These are phyloP conservation scores for Pyrochroa serraticornis DNA, from an alignment of 2,888 invertebrate species.

Conservation along the genomic window DNA sequence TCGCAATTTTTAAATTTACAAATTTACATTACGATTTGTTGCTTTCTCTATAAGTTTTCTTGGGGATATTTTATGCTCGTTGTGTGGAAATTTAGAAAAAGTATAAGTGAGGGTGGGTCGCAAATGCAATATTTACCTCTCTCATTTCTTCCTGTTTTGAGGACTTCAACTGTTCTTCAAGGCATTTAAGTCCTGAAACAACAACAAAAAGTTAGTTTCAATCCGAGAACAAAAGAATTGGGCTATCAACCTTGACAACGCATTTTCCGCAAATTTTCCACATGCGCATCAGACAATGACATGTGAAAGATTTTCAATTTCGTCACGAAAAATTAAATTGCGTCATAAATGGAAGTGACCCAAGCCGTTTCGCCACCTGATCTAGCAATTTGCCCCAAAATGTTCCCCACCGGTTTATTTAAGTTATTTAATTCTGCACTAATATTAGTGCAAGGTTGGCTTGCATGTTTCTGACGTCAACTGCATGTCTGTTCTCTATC, in stretches of 20 bases:
- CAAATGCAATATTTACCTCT: slow-evolving; percentile 48
- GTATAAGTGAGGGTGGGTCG: no score
- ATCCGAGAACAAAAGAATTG: background rate
- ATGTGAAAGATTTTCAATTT: background rate
- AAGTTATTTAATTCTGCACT: slow-evolving; percentile 49
- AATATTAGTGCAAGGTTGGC: slow-evolving; percentile 58
- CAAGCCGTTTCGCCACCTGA: slow-evolving; percentile 2
- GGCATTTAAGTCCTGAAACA: slow-evolving; percentile 53
- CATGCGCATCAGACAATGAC: background rate
- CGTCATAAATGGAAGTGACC: background rate
- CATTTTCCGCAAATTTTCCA: no score
- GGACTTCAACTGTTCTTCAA: slow-evolving; percentile 46
- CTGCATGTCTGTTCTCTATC: slow-evolving; percentile 39
- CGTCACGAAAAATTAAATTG: background rate
- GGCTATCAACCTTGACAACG: background rate
- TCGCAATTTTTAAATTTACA: no score
- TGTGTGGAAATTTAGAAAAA: no score
- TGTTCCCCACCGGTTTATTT: slow-evolving; percentile 28
- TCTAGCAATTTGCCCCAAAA: slow-evolving; percentile 18
- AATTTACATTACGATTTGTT: no score
- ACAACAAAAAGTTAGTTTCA: slow-evolving; percentile 23
- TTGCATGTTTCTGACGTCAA: slow-evolving; percentile 46
- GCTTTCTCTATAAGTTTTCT: no score
- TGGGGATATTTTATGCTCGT: no score
- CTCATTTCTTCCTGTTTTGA: slow-evolving; percentile 48